A percentile compares a stretch with the other conserved stretches of the same genome.
Evolutionary conservation across 2,113 vertebrate species (phyloP).

Genomic region (Thinocorus orbignyianus): DNA sequence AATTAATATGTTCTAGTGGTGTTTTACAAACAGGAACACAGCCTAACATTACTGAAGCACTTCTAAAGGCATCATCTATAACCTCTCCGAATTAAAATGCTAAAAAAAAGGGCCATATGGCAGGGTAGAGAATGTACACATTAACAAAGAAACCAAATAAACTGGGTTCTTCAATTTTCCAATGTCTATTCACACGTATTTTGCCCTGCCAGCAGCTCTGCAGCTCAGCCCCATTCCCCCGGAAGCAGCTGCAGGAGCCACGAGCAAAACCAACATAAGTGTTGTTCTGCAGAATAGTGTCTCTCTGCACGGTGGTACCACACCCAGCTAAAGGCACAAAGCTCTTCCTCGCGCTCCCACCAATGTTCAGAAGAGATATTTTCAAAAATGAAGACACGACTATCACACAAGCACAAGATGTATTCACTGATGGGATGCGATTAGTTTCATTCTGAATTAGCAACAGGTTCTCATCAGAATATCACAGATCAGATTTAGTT

Average conservation of each 20-base stretch:
- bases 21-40: background rate
- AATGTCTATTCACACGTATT: background rate
- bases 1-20: background rate
- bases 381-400: background rate
- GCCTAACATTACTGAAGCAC: background rate
- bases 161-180: background rate
- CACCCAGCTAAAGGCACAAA: background rate
- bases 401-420: background rate
- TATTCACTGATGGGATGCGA: accelerated
- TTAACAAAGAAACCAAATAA: background rate
- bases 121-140: background rate
- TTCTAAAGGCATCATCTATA: background rate
- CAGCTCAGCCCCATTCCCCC: background rate
- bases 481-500: background rate
- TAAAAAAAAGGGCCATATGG: background rate
- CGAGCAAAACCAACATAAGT: background rate
- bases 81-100: background rate
- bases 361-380: background rate
- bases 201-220: background rate
- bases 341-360: background rate
- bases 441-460: background rate
- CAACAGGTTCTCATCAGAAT: background rate
- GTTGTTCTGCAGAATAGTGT: background rate
- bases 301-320: accelerated
- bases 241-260: background rate